These are phyloP conservation scores for Lamellibrachia columna DNA, from an alignment of 2,888 invertebrate species.

Conservation along the genomic window DNA sequence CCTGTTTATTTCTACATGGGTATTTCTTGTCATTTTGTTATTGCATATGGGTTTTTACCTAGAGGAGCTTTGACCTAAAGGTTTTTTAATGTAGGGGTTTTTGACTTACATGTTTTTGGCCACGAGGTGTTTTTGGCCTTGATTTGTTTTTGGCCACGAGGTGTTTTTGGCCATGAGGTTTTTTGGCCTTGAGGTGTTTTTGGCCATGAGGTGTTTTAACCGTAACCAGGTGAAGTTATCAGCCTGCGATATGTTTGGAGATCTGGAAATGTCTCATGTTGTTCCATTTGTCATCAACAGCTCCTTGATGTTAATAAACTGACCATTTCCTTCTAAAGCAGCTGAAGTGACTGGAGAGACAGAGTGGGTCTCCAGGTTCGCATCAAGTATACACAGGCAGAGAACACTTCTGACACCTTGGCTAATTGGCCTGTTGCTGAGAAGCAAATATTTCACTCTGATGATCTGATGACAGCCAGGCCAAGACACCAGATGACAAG, in stretches of 20 bases:
- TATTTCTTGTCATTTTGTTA: too few species aligned
- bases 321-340: not conserved
- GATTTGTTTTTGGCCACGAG: not conserved
- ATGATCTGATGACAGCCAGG: not conserved
- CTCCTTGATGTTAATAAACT: not conserved
- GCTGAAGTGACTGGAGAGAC: not conserved
- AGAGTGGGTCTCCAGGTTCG: not conserved
- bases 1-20: too few species aligned
- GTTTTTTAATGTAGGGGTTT: too few species aligned
- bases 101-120: not conserved
- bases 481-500: not conserved
- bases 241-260: not conserved
- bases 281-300: not conserved
- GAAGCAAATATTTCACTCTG: not conserved
- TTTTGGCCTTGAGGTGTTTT: not conserved
- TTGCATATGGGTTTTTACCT: too few species aligned
- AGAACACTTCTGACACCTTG: not conserved
- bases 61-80: too few species aligned
- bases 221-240: too few species aligned
- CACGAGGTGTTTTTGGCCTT: not conserved
- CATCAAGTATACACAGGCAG: not conserved
- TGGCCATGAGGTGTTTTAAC: not conserved
- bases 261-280: not conserved
- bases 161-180: not conserved
- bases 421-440: not conserved